Evolutionary conservation across 2,888 invertebrate genomes (phyloP).

Genomic region (Metallyticus violacea): DNA sequence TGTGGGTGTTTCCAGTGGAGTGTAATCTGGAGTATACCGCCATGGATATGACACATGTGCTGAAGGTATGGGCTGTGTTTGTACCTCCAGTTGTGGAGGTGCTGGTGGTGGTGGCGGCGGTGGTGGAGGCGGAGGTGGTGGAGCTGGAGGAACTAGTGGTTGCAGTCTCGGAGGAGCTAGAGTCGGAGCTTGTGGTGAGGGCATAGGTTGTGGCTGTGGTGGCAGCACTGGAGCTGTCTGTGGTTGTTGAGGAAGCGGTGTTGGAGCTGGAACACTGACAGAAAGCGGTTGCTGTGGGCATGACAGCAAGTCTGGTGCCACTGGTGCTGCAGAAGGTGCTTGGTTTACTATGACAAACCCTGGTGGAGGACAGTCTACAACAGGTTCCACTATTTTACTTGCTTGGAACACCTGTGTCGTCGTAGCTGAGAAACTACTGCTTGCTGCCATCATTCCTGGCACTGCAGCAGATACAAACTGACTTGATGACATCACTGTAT

Average conservation of each 20-base stretch:
- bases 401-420: slow-evolving; percentile 83
- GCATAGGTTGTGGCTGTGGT: not conserved
- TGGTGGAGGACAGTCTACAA: slow-evolving; percentile 63
- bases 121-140: not conserved
- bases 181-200: not conserved
- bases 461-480: slow-evolving; percentile 79
- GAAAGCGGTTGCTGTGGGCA: slow-evolving; percentile 4
- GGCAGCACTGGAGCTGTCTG: not conserved
- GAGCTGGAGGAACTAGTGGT: not conserved
- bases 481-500: slow-evolving; percentile 86
- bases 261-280: slow-evolving; percentile 7
- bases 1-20: not conserved
- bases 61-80: not conserved
- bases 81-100: not conserved
- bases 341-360: slow-evolving; percentile 28
- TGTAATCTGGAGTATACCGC: not conserved
- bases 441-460: slow-evolving; percentile 69
- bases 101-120: not conserved
- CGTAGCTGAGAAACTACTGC: slow-evolving; percentile 80
- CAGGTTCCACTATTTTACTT: slow-evolving; percentile 73
- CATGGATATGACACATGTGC: not conserved
- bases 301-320: slow-evolving; percentile 2
- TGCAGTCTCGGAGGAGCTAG: not conserved
- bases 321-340: slow-evolving; percentile 2
- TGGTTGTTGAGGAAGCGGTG: not conserved